Base-by-base conservation (phyloP, 2,888 invertebrate genomes). In the Pristionchus maxplancki region DNA sequence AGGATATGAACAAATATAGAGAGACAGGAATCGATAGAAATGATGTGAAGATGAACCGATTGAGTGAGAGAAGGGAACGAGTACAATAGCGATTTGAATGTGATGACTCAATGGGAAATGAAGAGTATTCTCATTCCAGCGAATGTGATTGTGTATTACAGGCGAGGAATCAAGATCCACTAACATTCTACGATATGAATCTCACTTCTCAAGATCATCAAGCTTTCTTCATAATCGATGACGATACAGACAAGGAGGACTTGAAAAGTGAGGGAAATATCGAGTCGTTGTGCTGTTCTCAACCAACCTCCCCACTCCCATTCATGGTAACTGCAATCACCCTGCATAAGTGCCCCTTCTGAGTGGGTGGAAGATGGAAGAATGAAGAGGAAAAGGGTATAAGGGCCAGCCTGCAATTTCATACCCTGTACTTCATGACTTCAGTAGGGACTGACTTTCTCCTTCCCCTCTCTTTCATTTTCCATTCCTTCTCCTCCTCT, bases 161-260 rank as follows among this genome's bases (percentile, higher is more conserved):
- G 81, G 31, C 81, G n/a, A 81, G 34, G 24, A 40, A 97, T 97
- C 48, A 48, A 71, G 86, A 99, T 92, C 98, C 99, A 0, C 96
- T 99, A 74, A 99, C 99, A 0, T 99, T 98, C 95, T 98, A 99
- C 95, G 99, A 99, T 95, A 98, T 99, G 98, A 99, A 99, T 95
- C 96, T 99, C 78, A 98, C 98, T 0, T 98, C 99, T 34, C 98
- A 99, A 95, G 99, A 99, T 95, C 99, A 99, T 95, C 98, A 98
- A 95, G 97, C 97, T 8, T 97, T 97, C 95, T 98, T 98, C 95
- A 97, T 97, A 0, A 97, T 97, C 95, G 97, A 98, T 95, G 97
- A 96, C 83, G 97, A 98, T 95, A 96, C 96, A 1, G 97, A 97
- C 53, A 97, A 97, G 95, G 96, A 97, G 6, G 97, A 98, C 95